These are phyloP conservation scores for Amblyornis subalaris DNA, from an alignment of 2,113 vertebrate species.

Conservation along the genomic window DNA sequence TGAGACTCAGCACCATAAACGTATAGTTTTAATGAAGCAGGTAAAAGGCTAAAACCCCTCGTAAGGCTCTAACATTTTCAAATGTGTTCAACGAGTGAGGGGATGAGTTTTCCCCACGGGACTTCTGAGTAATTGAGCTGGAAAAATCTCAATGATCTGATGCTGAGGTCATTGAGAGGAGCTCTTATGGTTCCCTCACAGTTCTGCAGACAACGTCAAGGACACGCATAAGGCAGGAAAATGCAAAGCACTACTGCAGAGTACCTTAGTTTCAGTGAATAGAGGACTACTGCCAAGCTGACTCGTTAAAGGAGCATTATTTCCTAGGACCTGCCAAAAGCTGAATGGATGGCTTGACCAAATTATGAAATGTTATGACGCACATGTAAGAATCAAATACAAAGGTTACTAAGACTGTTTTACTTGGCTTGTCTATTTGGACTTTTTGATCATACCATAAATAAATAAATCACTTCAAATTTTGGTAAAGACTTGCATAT, in stretches of 20 bases:
- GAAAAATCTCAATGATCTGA: background rate
- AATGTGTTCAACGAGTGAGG: background rate
- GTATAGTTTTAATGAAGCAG: background rate
- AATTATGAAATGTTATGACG: background rate
- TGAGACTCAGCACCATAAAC: accelerated
- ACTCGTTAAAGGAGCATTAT: background rate
- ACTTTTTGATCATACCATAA: background rate
- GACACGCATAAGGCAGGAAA: background rate
- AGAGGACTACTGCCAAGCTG: background rate
- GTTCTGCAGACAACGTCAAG: background rate
- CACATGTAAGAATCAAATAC: background rate
- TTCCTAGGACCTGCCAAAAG: background rate
- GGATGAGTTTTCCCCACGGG: background rate
- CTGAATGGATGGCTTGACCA: background rate
- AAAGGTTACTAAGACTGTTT: background rate
- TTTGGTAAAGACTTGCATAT: background rate
- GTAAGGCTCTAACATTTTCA: background rate
- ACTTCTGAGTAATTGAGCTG: background rate
- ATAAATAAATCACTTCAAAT: background rate
- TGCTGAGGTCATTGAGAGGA: background rate
- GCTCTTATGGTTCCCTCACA: background rate
- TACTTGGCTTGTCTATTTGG: background rate
- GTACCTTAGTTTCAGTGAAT: background rate
- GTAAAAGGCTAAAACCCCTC: background rate
- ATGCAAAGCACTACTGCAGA: background rate